These are phyloP conservation scores for Nothoprocta pentlandii DNA, from an alignment of 2,113 vertebrate species.

Conservation along the genomic window DNA sequence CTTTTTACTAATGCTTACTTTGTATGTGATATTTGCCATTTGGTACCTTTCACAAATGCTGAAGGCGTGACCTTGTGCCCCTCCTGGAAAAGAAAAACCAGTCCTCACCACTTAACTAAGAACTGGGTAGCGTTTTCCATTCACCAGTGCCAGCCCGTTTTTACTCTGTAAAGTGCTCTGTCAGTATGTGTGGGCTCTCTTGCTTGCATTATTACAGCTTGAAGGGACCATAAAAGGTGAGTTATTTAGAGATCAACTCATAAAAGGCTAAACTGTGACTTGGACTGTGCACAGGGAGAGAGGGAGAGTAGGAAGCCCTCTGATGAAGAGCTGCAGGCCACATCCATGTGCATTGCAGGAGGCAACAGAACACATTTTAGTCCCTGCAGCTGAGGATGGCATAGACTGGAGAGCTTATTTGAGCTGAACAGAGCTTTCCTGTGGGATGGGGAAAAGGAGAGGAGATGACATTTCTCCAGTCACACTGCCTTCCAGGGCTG, in stretches of 20 bases:
- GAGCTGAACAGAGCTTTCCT: background rate
- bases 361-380: accelerated
- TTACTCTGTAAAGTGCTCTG: background rate
- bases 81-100: background rate
- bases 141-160: background rate
- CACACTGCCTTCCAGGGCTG: background rate
- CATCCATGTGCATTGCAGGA: background rate
- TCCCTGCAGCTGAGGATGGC: background rate
- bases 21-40: background rate
- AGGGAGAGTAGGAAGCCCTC: background rate
- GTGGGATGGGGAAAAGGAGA: background rate
- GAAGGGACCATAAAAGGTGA: background rate
- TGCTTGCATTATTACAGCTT: background rate
- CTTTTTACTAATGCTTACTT: background rate
- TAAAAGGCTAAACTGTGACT: background rate
- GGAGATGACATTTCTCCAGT: background rate
- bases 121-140: background rate
- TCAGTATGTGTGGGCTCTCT: background rate
- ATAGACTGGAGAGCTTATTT: background rate
- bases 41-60: background rate
- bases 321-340: background rate
- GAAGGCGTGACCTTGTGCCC: background rate
- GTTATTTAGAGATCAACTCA: background rate
- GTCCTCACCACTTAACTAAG: background rate
- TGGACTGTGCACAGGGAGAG: background rate